Base-by-base conservation (phyloP, 2,888 invertebrate species). In the Dascillus cervinus region DNA sequence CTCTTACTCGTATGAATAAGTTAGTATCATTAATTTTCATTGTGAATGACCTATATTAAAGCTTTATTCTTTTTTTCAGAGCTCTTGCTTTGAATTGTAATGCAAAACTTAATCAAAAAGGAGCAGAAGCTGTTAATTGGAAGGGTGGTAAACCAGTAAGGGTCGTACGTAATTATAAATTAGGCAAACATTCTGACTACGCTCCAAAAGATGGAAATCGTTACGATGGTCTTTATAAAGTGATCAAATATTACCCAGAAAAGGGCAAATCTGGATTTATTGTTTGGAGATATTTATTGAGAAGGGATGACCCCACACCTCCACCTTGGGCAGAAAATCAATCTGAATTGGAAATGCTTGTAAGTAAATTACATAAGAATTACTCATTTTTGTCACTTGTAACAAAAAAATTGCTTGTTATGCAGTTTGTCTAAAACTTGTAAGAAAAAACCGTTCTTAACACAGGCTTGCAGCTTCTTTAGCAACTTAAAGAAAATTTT, bases 221-320 rank as follows among this genome's bases (percentile, higher is more conserved):
- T 42, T 89, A 89, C 56, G 89, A 90, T 54, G 89, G 89, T 1
- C 77, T 88, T 29, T 90, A 89, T 61, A 89, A 89, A 66, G 79
- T 90, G 1, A 81, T 85, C 1, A 85, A 82, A 49, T 89, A 88
- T 55, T 87, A 82, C 64, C 81, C 81, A 0, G 80, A 82, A 55
- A 77, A 71, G 34, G 87, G 86, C 1, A 70, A 79, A 49, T 81
- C 85, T 2, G 88, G 88, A 0, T 86, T 75, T 55, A 67, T 73
- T 4, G 83, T 89, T 13, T 89, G 88, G 88, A 75, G 82, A 35
- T 90, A 82, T 56, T 55, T 82, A 19, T 56, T 90, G 37, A 66
- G 80, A 23, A 66, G 89, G 29, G 89, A 89, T 56, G 89, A 90
- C 61, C 77, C 80, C 0, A 64, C 53, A 2, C 82, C 86, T 0